Base-by-base conservation (phyloP, 2,888 invertebrate species). In the Boloria euphrosyne region DNA sequence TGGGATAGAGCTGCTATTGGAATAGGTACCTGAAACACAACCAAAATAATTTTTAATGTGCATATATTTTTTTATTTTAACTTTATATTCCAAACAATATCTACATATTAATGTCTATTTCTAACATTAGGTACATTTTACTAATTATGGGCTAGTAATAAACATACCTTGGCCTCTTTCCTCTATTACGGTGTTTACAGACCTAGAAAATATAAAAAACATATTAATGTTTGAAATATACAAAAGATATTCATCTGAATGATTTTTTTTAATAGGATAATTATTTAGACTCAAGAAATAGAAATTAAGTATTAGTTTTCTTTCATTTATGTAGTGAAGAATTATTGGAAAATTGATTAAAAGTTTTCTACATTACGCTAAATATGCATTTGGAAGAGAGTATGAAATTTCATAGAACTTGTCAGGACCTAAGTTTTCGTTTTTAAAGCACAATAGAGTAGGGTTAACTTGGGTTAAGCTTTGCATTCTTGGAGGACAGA, bases 131-230 rank as follows among this genome's bases (percentile, higher is more conserved):
- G 22, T 22, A 47, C 13, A 47, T 16, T n/a, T 14, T 47, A n/a
- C 4, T 47, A n/a, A 47, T 47, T 47, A n/a, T 13, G 5, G 13
- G 5, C 16, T 2, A n/a, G 16, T 6, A 27, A 46, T 53, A 63
- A 58, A 69, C 75, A 60, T 80, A 87, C 85, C 84, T 84, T 77
- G 76, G 76, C 80, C 76, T 75, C 71, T 76, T 79, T 85, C 69
- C 83, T 81, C 80, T 77, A 65, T 74, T 70, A 65, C 73, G 74
- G 72, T 78, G 84, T 82, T 89, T 90, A 90, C 88, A 90, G 89
- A 89, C 90, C 90, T 90, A 87, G 76, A 86, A 88, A 80, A 82
- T 72, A 80, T 78, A 72, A 76, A 70, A 71, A 69, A 62, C 5
- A 43, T 44, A 62, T 75, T 70, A 70, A 50, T 64, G 61, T 47